Evolutionary conservation across 2,113 vertebrate genomes (phyloP), one percentile per base, ranked within the genome.

Genomic region (Capreolus pygargus): DNA sequence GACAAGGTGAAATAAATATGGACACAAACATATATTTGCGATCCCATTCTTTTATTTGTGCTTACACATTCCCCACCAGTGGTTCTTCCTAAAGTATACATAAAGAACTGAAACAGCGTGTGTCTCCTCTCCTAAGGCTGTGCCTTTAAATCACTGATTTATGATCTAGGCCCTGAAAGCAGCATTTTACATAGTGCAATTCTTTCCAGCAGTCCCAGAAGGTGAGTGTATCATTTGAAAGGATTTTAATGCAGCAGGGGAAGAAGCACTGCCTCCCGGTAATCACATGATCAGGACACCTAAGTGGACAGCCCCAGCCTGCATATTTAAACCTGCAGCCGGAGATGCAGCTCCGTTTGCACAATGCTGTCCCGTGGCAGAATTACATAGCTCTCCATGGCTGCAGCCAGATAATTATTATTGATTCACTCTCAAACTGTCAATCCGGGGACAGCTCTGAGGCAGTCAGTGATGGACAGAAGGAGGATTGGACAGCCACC

Each of bases 341-440:
- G 76, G 83, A 90, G 98, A 98, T 96, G 98, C 98, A 97, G 96
- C 97, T 97, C 98, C 98, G 98, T 99, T 98, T 99, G 98, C 98
- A 98, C 98, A 98, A 95, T 97, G 97, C 99, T 98, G 98, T 98
- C 98, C 98, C 82, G 96, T 98, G 98, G 98, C 98, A 98, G 99
- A 98, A 99, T 99, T 99, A 99, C 98, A 99, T 98, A 98, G 98
- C 98, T 99, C 98, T 33, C 99, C 99, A 98, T 98, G 99, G 99
- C 99, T 99, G 99, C 99, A 98, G 99, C 99, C 98, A 99, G 99
- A 99, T 99, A 99, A 99, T 99, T 99, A 99, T 99, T 99, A 99
- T 99, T 99, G 99, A 99, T 99, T 99, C 99, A 67, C 99, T 99
- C 99, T 99, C 99, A 98, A 99, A 97, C 99, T 99, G 99, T 99